Evolutionary conservation across 53 echinoderm and acorn worm species (phyloP).

Genomic region (Holothuria scabra): DNA sequence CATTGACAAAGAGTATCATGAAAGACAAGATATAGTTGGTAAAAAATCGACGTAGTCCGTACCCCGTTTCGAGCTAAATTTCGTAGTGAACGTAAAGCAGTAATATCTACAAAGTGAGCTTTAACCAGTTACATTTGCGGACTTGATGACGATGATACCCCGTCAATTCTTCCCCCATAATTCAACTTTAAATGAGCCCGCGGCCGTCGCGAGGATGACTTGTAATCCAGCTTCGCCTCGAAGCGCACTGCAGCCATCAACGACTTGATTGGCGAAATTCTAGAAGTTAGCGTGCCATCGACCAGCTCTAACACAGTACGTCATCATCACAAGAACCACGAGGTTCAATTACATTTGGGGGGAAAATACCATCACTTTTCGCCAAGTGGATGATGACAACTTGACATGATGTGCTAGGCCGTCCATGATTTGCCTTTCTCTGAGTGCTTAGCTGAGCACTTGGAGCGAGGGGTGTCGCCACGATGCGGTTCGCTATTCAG

Average conservation of each 20-base stretch:
- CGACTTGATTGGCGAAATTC: slow-evolving; percentile 31
- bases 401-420: not conserved
- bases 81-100: too few species aligned
- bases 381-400: slow-evolving; percentile 31
- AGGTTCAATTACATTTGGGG: slow-evolving; percentile 33
- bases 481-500: too few species aligned
- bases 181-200: slow-evolving; percentile 36
- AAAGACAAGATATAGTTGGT: too few species aligned
- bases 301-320: slow-evolving; percentile 9
- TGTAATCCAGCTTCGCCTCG: slow-evolving; percentile 27
- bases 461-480: too few species aligned
- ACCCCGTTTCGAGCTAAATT: too few species aligned
- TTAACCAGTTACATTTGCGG: not conserved
- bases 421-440: slow-evolving; percentile 16
- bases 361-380: slow-evolving; percentile 31
- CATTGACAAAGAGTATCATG: too few species aligned
- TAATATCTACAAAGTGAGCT: too few species aligned
- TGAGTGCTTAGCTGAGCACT: not conserved
- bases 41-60: too few species aligned
- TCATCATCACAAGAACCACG: slow-evolving; percentile 15
- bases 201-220: slow-evolving; percentile 22
- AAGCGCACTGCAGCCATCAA: slow-evolving; percentile 1
- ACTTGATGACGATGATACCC: not conserved
- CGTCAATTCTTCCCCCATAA: slow-evolving; percentile 4
- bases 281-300: slow-evolving; percentile 36